Conservation (phyloP, 2,888 invertebrate genomes). For the Alitta virens region DNA sequence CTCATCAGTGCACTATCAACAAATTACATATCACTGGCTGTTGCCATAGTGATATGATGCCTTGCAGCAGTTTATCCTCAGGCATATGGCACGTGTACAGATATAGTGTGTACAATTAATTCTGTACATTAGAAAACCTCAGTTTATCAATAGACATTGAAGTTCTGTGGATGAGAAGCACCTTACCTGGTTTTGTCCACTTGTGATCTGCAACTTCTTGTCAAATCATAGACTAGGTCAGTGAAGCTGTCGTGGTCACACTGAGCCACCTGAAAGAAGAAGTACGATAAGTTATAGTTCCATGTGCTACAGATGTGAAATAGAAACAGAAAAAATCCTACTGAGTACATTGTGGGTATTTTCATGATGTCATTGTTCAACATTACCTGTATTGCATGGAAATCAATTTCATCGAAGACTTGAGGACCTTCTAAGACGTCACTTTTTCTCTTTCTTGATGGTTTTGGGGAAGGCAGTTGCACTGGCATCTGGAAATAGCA, state of each 20-base stretch:
- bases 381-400: slow-evolving; percentile 80
- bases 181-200: slow-evolving; percentile 89
- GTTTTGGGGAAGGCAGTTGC: slow-evolving; percentile 60
- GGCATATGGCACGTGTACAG: no score
- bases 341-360: no score
- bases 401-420: slow-evolving; percentile 91
- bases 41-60: no score
- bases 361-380: no score
- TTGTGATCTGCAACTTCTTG: slow-evolving; percentile 88
- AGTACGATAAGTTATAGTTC: neutral
- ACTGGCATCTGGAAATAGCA: neutral
- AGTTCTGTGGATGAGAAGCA: neutral
- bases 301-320: no score
- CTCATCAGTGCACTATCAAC: no score
- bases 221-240: slow-evolving; percentile 90
- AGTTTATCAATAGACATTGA: neutral
- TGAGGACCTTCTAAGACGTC: slow-evolving; percentile 90
- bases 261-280: slow-evolving; percentile 75
- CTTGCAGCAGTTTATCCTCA: no score
- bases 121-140: no score
- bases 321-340: no score
- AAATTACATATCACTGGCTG: no score
- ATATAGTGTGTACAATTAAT: no score
- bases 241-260: slow-evolving; percentile 97
- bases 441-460: slow-evolving; percentile 89